A percentile compares a stretch with the other conserved stretches of the same genome.
These are phyloP conservation scores for Pavo muticus DNA, from an alignment of 2,113 vertebrate genomes.

Conservation along the genomic window DNA sequence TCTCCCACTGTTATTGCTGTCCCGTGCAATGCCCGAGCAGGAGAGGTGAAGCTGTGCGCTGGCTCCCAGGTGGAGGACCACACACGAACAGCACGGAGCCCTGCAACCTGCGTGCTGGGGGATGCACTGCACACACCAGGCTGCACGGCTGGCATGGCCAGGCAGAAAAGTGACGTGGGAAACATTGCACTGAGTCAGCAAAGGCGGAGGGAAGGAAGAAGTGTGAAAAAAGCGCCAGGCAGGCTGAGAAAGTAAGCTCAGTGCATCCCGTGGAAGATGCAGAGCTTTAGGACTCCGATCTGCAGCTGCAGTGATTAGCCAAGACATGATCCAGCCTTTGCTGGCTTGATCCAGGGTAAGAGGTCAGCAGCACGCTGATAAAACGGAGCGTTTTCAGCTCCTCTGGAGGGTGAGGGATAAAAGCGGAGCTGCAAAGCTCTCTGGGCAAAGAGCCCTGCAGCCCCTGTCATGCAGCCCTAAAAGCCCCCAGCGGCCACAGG, in stretches of 20 bases:
- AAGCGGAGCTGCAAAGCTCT: rapidly evolving
- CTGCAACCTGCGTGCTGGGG: background rate
- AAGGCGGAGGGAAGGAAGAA: too few species aligned
- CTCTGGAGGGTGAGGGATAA: background rate
- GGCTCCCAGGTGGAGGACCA: constrained; percentile 47
- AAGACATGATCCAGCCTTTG: constrained; percentile 43
- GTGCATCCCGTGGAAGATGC: background rate
- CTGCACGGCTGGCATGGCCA: background rate
- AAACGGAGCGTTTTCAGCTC: background rate
- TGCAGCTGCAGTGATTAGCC: constrained; percentile 24
- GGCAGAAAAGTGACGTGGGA: background rate
- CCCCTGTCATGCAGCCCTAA: background rate
- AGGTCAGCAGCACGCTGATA: constrained; percentile 61
- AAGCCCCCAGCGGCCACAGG: rapidly evolving
- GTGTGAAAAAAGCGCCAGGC: background rate
- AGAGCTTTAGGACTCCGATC: constrained; percentile 13
- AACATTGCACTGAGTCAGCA: background rate
- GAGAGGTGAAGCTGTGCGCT: background rate
- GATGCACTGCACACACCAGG: background rate
- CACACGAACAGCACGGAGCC: background rate
- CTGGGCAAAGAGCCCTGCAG: background rate
- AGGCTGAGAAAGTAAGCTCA: background rate
- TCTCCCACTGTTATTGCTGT: background rate
- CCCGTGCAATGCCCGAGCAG: background rate
- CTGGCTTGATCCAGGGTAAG: constrained; percentile 15